Conservation (phyloP, 2,113 vertebrate genomes). For the Ariopsis seemanni region DNA sequence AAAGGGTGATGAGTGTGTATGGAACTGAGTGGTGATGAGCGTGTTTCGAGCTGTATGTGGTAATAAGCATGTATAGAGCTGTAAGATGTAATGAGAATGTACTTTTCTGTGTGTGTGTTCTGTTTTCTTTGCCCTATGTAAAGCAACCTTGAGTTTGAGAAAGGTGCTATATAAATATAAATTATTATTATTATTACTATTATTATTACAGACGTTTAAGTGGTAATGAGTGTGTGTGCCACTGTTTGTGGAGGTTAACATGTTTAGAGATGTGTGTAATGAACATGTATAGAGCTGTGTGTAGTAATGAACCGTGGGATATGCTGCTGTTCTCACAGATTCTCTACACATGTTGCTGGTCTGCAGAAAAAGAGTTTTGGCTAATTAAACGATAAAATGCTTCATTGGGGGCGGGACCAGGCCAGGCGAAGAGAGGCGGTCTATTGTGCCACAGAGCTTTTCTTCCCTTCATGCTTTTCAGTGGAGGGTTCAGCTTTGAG, state of each 20-base stretch:
- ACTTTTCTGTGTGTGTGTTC: too few species aligned
- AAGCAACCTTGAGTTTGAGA: too few species aligned
- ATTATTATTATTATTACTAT: too few species aligned
- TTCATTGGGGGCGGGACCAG: constrained; percentile 24
- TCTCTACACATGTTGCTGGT: constrained; percentile 36
- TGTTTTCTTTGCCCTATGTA: too few species aligned
- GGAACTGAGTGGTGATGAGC: too few species aligned
- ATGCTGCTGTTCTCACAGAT: neutral
- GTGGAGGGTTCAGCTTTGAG: constrained; percentile 61
- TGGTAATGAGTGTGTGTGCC: neutral
- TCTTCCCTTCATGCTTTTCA: constrained; percentile 55
- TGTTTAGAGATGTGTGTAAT: neutral
- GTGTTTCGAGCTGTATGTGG: neutral
- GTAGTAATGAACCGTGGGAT: neutral
- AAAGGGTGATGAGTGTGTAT: too few species aligned
- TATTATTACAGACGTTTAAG: too few species aligned
- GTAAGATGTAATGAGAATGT: neutral
- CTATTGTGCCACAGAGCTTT: constrained; percentile 52
- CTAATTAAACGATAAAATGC: constrained; percentile 59
- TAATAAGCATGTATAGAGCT: neutral
- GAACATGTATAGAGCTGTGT: neutral
- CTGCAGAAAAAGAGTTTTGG: constrained; percentile 49
- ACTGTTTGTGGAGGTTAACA: neutral
- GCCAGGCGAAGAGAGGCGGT: constrained; percentile 4
- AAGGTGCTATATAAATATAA: too few species aligned